A percentile compares a stretch with the other conserved stretches of the same genome.
Evolutionary conservation across 2,888 invertebrate genomes (phyloP).

Genomic region (Diadromus collaris): DNA sequence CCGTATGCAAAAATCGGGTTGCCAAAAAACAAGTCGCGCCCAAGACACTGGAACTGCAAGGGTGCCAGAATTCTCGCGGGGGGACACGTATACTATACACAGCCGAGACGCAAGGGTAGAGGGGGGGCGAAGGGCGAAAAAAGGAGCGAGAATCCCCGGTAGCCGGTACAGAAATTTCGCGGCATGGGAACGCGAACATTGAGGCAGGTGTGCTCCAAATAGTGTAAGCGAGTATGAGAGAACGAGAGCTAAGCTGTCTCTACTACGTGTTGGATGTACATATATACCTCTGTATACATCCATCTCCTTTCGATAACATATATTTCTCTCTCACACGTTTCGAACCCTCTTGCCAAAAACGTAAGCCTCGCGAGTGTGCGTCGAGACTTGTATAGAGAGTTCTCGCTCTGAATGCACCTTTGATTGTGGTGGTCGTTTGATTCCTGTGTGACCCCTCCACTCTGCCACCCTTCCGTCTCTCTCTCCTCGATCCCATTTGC

Average conservation of each 20-base stretch:
- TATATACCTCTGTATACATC: slow-evolving; percentile 1
- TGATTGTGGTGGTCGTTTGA: slow-evolving; percentile 74
- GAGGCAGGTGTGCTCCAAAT: slow-evolving; percentile 65
- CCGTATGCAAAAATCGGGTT: slow-evolving; percentile 56
- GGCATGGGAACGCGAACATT: slow-evolving; percentile 67
- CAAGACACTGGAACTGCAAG: slow-evolving; percentile 38
- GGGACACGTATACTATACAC: slow-evolving; percentile 3
- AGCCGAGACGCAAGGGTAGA: slow-evolving; percentile 14
- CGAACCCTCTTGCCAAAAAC: slow-evolving; percentile 49
- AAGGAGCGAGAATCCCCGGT: not conserved
- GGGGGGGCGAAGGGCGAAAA: not conserved
- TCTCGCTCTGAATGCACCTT: slow-evolving; percentile 74
- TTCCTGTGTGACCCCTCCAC: slow-evolving; percentile 57
- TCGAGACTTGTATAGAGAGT: slow-evolving; percentile 25
- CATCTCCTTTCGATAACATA: slow-evolving; percentile 4
- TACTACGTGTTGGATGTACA: slow-evolving; percentile 35
- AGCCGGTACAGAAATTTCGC: slow-evolving; percentile 59
- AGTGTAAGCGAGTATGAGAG: slow-evolving; percentile 35
- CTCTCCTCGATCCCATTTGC: slow-evolving; percentile 23
- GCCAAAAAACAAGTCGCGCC: slow-evolving; percentile 59
- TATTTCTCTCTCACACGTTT: slow-evolving; percentile 15
- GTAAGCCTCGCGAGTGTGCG: slow-evolving; percentile 2
- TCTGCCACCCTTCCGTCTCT: slow-evolving; percentile 54
- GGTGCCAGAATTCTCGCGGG: slow-evolving; percentile 37
- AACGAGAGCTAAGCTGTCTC: slow-evolving; percentile 48